Percentiles rank a stretch among this genome's conserved stretches.
Evolutionary conservation across 2,797 vertebrate species (phyloP).

Genomic region (Melanotaenia parkinsoni): DNA sequence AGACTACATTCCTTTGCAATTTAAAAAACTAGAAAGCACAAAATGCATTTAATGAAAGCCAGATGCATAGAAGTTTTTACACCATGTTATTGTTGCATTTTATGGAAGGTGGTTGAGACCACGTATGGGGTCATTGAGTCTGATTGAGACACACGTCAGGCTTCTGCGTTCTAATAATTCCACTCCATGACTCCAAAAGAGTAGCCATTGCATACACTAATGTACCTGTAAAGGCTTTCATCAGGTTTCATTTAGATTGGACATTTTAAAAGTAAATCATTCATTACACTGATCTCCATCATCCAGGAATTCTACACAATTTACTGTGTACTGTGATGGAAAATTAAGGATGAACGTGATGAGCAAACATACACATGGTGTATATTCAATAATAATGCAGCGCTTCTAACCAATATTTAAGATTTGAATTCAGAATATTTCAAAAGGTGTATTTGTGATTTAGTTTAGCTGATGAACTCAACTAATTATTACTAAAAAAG

Average conservation of each 20-base stretch:
- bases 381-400: background rate
- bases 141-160: background rate
- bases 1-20: background rate
- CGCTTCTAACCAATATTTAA: background rate
- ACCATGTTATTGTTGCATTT: background rate
- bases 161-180: no score
- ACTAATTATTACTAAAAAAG: background rate
- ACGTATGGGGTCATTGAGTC: background rate
- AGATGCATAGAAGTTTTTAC: background rate
- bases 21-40: background rate
- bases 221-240: background rate
- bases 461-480: background rate
- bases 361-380: background rate
- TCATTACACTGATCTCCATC: background rate
- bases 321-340: background rate
- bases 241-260: background rate
- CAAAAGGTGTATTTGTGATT: background rate
- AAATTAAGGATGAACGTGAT: background rate
- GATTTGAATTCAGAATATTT: background rate
- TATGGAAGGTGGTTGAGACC: background rate
- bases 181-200: background rate
- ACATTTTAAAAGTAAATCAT: background rate
- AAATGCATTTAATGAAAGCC: slow-evolving; percentile 1
- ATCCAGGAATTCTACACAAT: background rate
- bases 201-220: background rate